Percentiles rank a stretch among this genome's conserved stretches.
Evolutionary conservation across 2,797 vertebrate genomes (phyloP).

Genomic region (Gorsachius magnificus): DNA sequence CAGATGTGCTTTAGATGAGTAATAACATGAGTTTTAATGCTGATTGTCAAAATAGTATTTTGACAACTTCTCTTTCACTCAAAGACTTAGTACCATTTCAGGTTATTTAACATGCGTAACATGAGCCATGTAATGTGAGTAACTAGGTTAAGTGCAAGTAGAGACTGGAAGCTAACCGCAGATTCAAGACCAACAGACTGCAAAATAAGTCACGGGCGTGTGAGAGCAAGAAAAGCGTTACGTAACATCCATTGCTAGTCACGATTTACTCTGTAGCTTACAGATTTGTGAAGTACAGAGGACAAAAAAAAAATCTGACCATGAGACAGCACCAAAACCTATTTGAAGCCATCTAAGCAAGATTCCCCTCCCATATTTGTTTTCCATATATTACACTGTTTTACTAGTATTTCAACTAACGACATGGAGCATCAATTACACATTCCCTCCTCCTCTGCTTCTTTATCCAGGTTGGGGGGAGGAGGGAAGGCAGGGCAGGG

Average conservation of each 20-base stretch:
- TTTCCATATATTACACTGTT: not conserved
- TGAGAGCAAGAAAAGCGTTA: not conserved
- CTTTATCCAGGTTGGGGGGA: not conserved
- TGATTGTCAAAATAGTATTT: not conserved
- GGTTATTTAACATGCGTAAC: not conserved
- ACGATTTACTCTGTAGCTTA: not conserved
- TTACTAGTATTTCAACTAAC: not conserved
- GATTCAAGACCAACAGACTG: not conserved
- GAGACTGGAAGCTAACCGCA: not conserved
- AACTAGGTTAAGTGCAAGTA: not conserved
- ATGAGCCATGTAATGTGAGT: rapidly evolving
- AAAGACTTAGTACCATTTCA: not conserved
- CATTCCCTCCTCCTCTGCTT: not conserved
- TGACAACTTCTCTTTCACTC: not conserved
- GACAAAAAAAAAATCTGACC: not conserved
- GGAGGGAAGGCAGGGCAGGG: too few species aligned
- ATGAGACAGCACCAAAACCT: not conserved
- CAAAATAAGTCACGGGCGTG: not conserved
- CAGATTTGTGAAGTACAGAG: not conserved
- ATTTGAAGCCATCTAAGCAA: not conserved
- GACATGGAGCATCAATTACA: not conserved
- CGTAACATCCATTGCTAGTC: not conserved
- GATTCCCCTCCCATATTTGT: not conserved
- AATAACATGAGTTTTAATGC: not conserved
- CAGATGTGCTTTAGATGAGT: not conserved